These are phyloP conservation scores for Drosophila austrosaltans DNA, from an alignment of 2,888 invertebrate genomes.

Conservation along the genomic window DNA sequence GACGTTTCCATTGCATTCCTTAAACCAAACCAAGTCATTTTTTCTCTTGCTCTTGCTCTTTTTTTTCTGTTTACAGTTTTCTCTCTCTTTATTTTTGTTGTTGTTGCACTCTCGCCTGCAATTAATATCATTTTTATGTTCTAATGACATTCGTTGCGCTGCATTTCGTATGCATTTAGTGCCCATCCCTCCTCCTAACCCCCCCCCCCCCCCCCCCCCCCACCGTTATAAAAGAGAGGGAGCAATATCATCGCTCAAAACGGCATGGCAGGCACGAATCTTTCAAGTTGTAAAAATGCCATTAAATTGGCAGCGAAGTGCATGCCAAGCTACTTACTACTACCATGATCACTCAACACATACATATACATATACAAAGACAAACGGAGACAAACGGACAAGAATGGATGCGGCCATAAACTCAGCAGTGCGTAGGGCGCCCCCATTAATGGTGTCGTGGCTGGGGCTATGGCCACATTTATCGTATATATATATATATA, in stretches of 20 bases:
- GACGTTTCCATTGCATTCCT: slow-evolving; percentile 70
- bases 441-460: slow-evolving; percentile 52
- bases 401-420: slow-evolving; percentile 50
- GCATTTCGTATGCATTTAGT: slow-evolving; percentile 79
- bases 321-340: slow-evolving; percentile 51
- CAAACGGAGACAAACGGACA: not conserved
- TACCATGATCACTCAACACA: slow-evolving; percentile 63
- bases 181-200: slow-evolving; percentile 29
- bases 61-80: slow-evolving; percentile 12
- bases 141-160: slow-evolving; percentile 81
- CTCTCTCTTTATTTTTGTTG: slow-evolving; percentile 19
- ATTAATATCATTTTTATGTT: slow-evolving; percentile 81
- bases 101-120: slow-evolving; percentile 70
- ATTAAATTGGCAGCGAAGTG: slow-evolving; percentile 82
- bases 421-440: slow-evolving; percentile 65
- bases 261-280: slow-evolving; percentile 81
- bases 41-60: slow-evolving; percentile 11
- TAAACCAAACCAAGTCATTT: slow-evolving; percentile 10
- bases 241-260: slow-evolving; percentile 72
- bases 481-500: slow-evolving; percentile 34
- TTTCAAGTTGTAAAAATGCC: slow-evolving; percentile 82
- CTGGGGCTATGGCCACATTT: slow-evolving; percentile 30
- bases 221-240: not conserved
- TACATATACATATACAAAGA: not conserved
- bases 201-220: too few species aligned